Evolutionary conservation across 2,888 invertebrate species (phyloP).

Genomic region (Abrostola triplasia): DNA sequence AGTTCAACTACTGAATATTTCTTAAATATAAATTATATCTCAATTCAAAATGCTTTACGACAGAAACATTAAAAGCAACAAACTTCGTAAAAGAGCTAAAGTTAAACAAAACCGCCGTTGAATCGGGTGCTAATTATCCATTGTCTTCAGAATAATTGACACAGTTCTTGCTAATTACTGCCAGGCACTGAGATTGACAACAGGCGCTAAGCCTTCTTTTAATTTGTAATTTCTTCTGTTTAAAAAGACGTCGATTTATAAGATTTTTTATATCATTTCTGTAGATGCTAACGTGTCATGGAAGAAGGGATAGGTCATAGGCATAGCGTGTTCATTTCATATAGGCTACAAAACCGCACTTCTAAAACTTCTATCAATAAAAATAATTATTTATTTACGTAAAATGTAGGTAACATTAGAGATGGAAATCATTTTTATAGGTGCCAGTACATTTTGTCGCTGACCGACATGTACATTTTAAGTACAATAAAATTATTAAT

Average conservation of each 20-base stretch:
- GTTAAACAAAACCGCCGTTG: slow-evolving; percentile 23
- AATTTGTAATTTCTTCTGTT: not conserved
- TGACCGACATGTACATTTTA: no score
- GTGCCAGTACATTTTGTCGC: no score
- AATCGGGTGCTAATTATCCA: slow-evolving; percentile 40
- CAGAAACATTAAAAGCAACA: slow-evolving; percentile 17
- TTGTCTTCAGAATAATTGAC: slow-evolving; percentile 43
- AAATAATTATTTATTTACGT: no score
- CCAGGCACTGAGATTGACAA: slow-evolving; percentile 16
- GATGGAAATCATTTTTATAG: no score
- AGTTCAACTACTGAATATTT: not conserved
- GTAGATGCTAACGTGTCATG: no score
- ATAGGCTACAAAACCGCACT: no score
- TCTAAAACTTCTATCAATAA: no score
- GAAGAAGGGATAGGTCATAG: no score
- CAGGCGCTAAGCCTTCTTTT: not conserved
- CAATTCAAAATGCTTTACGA: slow-evolving; percentile 12
- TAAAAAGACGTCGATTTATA: not conserved
- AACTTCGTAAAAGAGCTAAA: slow-evolving; percentile 26
- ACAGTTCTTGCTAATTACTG: slow-evolving; percentile 38
- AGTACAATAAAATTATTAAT: no score
- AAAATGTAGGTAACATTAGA: no score
- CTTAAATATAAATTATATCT: not conserved
- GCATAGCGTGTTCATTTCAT: no score
- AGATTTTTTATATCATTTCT: not conserved